Evolutionary conservation across 2,113 vertebrate genomes (phyloP).

Genomic region (Globicephala melas): DNA sequence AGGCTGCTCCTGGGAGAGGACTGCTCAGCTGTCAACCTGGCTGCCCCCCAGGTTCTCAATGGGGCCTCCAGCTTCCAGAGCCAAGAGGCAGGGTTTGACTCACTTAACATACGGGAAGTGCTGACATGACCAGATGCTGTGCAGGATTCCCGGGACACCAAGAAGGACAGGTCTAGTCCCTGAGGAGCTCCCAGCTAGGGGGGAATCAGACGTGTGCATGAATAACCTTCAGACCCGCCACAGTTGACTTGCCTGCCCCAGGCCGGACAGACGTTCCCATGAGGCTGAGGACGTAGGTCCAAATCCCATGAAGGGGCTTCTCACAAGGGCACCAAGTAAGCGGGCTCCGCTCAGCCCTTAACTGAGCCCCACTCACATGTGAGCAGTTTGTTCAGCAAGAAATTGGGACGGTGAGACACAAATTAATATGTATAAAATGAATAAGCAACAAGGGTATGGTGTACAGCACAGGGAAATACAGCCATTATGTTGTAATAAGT

Average conservation of each 20-base stretch:
- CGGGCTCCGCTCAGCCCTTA: accelerated
- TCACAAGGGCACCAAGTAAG: no score
- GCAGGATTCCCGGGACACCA: neutral
- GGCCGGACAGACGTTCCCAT: accelerated
- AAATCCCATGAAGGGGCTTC: neutral
- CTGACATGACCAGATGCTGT: neutral
- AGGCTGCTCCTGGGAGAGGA: constrained; percentile 16
- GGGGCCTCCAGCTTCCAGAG: neutral
- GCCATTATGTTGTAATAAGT: neutral
- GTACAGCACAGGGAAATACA: neutral
- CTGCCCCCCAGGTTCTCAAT: neutral
- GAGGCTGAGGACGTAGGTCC: neutral
- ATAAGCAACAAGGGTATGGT: neutral
- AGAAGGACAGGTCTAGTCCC: neutral
- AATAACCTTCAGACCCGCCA: neutral
- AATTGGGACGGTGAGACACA: neutral
- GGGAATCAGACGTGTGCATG: accelerated
- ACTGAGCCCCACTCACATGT: neutral
- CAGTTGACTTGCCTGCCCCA: neutral
- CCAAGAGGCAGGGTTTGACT: neutral
- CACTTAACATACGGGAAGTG: neutral
- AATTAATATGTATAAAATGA: neutral
- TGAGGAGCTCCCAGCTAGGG: neutral
- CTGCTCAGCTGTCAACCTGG: neutral
- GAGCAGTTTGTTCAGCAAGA: neutral